Evolutionary conservation across 2,113 vertebrate genomes (phyloP), one percentile per base, ranked within the genome.

Genomic region (Trinectes maculatus): DNA sequence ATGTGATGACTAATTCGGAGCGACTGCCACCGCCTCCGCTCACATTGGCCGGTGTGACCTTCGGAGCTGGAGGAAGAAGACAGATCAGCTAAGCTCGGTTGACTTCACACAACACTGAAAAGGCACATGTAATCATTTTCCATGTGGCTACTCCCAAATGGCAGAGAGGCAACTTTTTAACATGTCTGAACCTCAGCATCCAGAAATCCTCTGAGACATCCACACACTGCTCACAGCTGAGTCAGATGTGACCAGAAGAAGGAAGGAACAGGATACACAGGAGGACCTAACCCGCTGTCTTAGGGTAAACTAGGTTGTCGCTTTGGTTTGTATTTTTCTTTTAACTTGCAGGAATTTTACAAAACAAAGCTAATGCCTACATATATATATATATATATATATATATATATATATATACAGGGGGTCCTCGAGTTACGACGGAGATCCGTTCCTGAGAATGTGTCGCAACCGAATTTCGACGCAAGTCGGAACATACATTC

Each of bases 1-100:
- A 99, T 12, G 95, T 97, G 87, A 99, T 99, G 87, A 99, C 96
- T 91, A 99, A 94, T 87, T 99, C 98, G 0, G 95, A 96, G 74
- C 95, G 96, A 90, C 94, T 98, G 80, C 98, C 98, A 61, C 98
- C 98, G 7, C 98, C 98, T 80, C 98, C 98, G 1, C 95, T 98
- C 91, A 99, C 96, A 0, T 96, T 98, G 18, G 96, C 95, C 1
- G 97, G 97, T 19, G 96, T 96, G 90, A 98, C 94, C 89, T 96
- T 96, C 0, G 98, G 98, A 85, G 96, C 98, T 99, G 89, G 8
- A 53, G 68, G 40, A 72, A 71, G 74, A 80, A 86, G 72, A 91
- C 55, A 89, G 61, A 64, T 69, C 65, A 60, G 61, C 49, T 86
- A 59, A 84, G 61, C 31, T 55, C 44, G 57, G 70, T 59, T 72